Conservation (phyloP, 1,140 invertebrate species). For the Meloidogyne chitwoodi region DNA sequence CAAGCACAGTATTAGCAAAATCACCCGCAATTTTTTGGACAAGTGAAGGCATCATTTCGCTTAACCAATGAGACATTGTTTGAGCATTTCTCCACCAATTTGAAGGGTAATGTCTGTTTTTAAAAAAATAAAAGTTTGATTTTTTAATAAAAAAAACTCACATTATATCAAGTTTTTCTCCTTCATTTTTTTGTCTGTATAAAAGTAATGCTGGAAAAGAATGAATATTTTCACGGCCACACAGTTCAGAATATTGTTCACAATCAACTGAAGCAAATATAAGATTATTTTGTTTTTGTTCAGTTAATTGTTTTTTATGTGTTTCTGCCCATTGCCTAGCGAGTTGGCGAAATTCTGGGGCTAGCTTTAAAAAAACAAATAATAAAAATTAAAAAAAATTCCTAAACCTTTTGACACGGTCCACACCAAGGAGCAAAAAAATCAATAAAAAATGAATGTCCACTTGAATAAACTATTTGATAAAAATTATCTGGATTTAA, state of each 20-base stretch:
- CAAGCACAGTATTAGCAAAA: constrained; percentile 31
- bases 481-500: constrained; percentile 67
- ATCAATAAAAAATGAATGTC: constrained; percentile 68
- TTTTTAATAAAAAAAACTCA: constrained; percentile 15
- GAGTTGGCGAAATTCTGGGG: constrained; percentile 52
- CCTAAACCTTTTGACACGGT: constrained; percentile 63
- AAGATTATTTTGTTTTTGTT: constrained; percentile 57
- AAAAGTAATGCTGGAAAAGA: constrained; percentile 72
- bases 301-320: neutral
- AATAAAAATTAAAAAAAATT: neutral
- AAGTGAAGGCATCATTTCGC: constrained; percentile 46
- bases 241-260: constrained; percentile 66
- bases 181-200: constrained; percentile 63
- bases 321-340: constrained; percentile 29
- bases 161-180: neutral
- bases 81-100: constrained; percentile 58
- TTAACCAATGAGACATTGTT: constrained; percentile 53
- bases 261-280: constrained; percentile 72
- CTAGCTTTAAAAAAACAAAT: constrained; percentile 33
- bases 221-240: constrained; percentile 66
- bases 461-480: constrained; percentile 62
- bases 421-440: constrained; percentile 67
- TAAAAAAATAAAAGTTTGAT: neutral
- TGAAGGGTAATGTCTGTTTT: constrained; percentile 51
- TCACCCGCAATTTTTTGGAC: constrained; percentile 44